A percentile compares a stretch with the other conserved stretches of the same genome.
Evolutionary conservation across 2,888 invertebrate species (phyloP).

Genomic region (Rhamphomyia laevipes): DNA sequence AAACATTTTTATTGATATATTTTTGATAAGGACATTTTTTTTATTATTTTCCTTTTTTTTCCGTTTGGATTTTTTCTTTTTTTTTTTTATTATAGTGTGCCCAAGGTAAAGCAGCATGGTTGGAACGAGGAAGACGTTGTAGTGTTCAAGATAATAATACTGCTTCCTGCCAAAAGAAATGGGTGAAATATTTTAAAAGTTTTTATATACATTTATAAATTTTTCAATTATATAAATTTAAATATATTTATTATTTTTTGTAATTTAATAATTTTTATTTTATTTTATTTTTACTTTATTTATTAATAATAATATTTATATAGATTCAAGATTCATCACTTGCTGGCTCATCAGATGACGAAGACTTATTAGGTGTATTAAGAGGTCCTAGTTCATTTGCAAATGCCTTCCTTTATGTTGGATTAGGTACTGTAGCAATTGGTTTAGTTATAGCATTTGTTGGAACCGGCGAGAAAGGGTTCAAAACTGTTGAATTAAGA

Average conservation of each 20-base stretch:
- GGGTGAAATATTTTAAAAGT: constrained; percentile 67
- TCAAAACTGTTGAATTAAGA: constrained; percentile 73
- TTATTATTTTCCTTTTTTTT: background rate
- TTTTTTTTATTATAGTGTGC: constrained; percentile 50
- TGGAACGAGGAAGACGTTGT: constrained; percentile 51
- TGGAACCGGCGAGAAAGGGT: constrained; percentile 80
- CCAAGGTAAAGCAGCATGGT: constrained; percentile 74
- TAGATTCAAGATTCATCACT: constrained; percentile 79
- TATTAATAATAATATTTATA: too few relatives aligned
- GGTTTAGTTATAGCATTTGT: constrained; percentile 83
- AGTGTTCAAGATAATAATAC: constrained; percentile 54
- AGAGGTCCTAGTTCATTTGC: constrained; percentile 69
- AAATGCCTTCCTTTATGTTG: constrained; percentile 72
- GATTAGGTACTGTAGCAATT: constrained; percentile 68
- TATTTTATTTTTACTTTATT: too few relatives aligned
- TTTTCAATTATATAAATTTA: background rate
- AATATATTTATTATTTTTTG: background rate
- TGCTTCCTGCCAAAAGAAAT: constrained; percentile 54
- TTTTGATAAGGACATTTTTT: background rate
- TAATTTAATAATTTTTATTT: too few relatives aligned
- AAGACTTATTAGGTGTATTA: constrained; percentile 53
- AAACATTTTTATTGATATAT: background rate
- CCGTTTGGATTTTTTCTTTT: constrained; percentile 3
- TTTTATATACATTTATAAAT: background rate
- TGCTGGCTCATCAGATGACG: constrained; percentile 66